These are phyloP conservation scores for Crotalus viridis DNA, from an alignment of 2,113 vertebrate genomes.

Conservation along the genomic window DNA sequence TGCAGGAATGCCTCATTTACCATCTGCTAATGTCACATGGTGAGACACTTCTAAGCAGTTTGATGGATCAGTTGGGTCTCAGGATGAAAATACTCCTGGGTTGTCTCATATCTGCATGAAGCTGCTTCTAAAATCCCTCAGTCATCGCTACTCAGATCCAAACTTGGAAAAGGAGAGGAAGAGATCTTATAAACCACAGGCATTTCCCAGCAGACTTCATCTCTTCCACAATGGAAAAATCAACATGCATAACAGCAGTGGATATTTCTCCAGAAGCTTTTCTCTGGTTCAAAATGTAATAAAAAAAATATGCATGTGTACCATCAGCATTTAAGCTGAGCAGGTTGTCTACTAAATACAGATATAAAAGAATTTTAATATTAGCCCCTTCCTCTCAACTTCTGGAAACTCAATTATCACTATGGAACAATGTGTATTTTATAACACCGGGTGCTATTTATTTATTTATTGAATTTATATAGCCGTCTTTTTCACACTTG, in stretches of 20 bases:
- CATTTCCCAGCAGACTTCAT: not conserved
- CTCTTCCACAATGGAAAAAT: not conserved
- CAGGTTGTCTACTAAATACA: not conserved
- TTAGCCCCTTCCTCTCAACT: not conserved
- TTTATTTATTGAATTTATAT: not conserved
- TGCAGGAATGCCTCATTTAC: not conserved
- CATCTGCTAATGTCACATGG: not conserved
- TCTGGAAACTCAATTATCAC: not conserved
- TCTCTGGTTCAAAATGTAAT: not conserved
- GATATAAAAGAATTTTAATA: not conserved
- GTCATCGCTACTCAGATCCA: not conserved
- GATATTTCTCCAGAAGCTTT: not conserved
- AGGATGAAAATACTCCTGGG: not conserved
- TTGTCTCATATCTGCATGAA: not conserved
- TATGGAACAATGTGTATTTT: not conserved
- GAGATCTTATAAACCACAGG: not conserved
- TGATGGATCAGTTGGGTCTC: not conserved
- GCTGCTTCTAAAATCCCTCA: not conserved
- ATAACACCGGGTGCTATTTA: not conserved
- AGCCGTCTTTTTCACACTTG: not conserved
- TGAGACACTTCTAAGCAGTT: not conserved
- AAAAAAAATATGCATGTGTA: not conserved
- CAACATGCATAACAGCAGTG: too few species aligned
- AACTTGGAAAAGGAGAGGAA: not conserved
- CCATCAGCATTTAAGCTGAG: not conserved